Conservation (phyloP, 2,113 vertebrate genomes). For the Chaetops frenatus region DNA sequence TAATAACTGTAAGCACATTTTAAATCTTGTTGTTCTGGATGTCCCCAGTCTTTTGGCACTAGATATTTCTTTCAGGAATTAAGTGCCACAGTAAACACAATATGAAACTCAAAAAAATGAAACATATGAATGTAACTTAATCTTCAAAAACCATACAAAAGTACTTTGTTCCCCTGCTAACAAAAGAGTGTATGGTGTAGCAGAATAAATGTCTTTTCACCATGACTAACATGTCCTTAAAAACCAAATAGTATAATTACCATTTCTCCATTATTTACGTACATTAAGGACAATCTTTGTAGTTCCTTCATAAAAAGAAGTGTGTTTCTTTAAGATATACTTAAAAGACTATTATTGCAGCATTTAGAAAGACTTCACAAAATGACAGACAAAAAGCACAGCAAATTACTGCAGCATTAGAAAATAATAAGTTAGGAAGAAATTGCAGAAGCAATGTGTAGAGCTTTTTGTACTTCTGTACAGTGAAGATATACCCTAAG, state of each 20-base stretch:
- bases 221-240: constrained; percentile 15
- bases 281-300: constrained; percentile 7
- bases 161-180: background rate
- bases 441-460: constrained; percentile 41
- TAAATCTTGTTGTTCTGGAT: background rate
- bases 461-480: constrained; percentile 69
- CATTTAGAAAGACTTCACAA: constrained; percentile 16
- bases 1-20: constrained; percentile 20
- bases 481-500: constrained; percentile 72
- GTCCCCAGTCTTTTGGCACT: background rate
- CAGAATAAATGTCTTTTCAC: background rate
- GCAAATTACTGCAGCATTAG: constrained; percentile 59
- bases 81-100: background rate
- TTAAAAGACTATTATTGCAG: constrained; percentile 20
- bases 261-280: constrained; percentile 34
- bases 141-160: background rate
- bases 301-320: constrained; percentile 36
- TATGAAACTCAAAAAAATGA: background rate
- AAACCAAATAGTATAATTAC: constrained; percentile 34
- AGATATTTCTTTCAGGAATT: constrained; percentile 36
- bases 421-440: constrained; percentile 58
- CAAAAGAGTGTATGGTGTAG: background rate
- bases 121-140: constrained; percentile 5
- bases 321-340: constrained; percentile 34
- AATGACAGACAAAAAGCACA: constrained; percentile 35